Evolutionary conservation across 2,113 vertebrate genomes (phyloP).

Genomic region (Chaetodon trifascialis): DNA sequence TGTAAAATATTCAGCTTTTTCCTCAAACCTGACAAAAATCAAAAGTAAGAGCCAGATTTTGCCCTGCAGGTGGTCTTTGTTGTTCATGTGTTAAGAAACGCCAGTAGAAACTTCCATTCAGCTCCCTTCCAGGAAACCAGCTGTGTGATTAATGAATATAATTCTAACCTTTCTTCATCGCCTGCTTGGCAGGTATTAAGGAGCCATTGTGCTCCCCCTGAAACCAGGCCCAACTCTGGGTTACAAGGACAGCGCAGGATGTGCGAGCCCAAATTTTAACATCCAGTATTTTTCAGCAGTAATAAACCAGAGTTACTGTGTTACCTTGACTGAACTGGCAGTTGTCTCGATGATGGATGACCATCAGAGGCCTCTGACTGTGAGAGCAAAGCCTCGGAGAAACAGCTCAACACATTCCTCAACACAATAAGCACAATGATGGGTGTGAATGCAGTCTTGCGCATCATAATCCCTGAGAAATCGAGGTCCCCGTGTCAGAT

Average conservation of each 20-base stretch:
- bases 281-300: neutral
- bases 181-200: conserved; percentile 37
- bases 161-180: neutral
- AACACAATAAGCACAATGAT: conserved; percentile 40
- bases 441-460: conserved; percentile 28
- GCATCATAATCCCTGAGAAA: conserved; percentile 12
- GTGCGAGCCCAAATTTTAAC: neutral
- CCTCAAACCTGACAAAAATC: neutral
- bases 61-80: conserved; percentile 3
- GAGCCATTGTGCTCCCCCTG: conserved; percentile 23
- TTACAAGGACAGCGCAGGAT: neutral
- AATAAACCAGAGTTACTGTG: conserved; percentile 1
- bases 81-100: conserved; percentile 20
- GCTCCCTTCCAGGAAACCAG: conserved; percentile 12
- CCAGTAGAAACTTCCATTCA: conserved; percentile 3
- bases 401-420: conserved; percentile 44
- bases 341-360: conserved; percentile 89
- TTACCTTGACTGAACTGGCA: conserved; percentile 91
- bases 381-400: conserved; percentile 47
- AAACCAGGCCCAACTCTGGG: conserved; percentile 24
- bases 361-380: conserved; percentile 92
- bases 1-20: neutral
- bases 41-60: conserved; percentile 5
- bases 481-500: neutral
- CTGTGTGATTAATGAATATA: conserved; percentile 46